Base-by-base conservation (phyloP, 2,888 invertebrate species). In the Bombylius major region DNA sequence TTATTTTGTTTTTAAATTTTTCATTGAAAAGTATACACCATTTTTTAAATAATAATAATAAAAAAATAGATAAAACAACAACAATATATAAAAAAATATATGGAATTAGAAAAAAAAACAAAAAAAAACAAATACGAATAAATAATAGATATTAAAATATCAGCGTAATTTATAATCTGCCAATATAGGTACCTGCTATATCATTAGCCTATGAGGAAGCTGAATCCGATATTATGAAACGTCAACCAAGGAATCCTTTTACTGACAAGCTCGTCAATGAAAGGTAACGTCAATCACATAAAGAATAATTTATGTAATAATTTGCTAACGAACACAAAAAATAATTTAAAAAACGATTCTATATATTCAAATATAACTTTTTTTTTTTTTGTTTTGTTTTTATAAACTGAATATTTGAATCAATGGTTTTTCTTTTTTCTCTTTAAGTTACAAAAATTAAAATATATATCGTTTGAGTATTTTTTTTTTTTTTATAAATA, bases 161-260 rank as follows among this genome's bases (percentile, higher is more conserved):
- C 48, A 55, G 57, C 57, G 55, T 58, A 51, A 57, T 56, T 59
- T 51, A 11, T 11, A 56, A 46, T 58, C 51, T 53, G 52, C 54
- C 50, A 62, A 11, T 11, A 62, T 82, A 90, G 93, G 89, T 92
- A 80, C 95, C 95, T 78, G 94, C 94, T 81, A 95, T 95, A 81
- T 94, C 94, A 79, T 84, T 95, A 84, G 94, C 95, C 79, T 95
- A 95, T 83, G 94, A 95, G 84, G 88, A 89, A 81, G 91, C 94
- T 77, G 95, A 95, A 83, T 91, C 90, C 79, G 95, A 95, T 86
- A 95, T 95, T 79, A 95, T 95, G 95, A 94, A 94, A 87, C 87
- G 95, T 79, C 88, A 89, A 81, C 95, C 95, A 78, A 87, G 95
- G 85, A 88, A 95, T 82, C 93, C 95, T 79, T 87, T 89, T 84